phyloP scores from a whole-genome alignment of 2,113 vertebrate species.

The Chaenocephalus aceratus region DNA sequence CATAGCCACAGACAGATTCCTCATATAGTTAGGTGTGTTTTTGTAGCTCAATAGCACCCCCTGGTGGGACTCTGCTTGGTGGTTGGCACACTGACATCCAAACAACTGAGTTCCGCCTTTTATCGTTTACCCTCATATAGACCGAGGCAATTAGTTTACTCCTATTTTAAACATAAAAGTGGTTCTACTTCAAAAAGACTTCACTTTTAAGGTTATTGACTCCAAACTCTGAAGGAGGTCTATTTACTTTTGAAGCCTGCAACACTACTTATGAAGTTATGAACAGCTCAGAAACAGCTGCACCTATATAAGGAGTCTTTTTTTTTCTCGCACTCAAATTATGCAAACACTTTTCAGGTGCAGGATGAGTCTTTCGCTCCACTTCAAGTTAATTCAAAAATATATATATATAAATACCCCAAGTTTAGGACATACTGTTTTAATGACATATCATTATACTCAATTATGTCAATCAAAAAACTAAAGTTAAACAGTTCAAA shows the following conservation, averaged over 20 bases:
- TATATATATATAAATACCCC: background rate
- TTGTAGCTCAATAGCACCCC: conserved; percentile 86
- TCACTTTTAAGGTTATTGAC: conserved; percentile 45
- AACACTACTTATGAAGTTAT: conserved; percentile 18
- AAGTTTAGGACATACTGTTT: background rate
- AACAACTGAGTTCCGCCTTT: conserved; percentile 69
- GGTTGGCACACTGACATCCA: conserved; percentile 74
- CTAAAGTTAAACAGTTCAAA: conserved; percentile 15
- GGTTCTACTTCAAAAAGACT: conserved; percentile 44
- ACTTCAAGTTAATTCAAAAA: conserved; percentile 25
- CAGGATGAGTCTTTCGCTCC: conserved; percentile 51
- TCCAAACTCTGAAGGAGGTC: conserved; percentile 27
- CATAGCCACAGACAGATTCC: conserved; percentile 73
- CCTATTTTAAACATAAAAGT: conserved; percentile 51
- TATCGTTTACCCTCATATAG: conserved; percentile 59
- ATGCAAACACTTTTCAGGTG: conserved; percentile 39
- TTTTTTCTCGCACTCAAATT: conserved; percentile 19
- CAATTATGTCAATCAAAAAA: conserved; percentile 1
- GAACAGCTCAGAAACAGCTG: conserved; percentile 51
- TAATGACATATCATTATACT: background rate
- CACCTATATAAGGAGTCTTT: conserved; percentile 3
- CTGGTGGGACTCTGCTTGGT: conserved; percentile 77
- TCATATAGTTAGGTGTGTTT: conserved; percentile 56
- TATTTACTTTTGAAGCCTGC: conserved; percentile 36
- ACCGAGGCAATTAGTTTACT: conserved; percentile 61